phyloP scores from a whole-genome alignment of 2,797 vertebrate species.

The Coccyzus lansbergi region DNA sequence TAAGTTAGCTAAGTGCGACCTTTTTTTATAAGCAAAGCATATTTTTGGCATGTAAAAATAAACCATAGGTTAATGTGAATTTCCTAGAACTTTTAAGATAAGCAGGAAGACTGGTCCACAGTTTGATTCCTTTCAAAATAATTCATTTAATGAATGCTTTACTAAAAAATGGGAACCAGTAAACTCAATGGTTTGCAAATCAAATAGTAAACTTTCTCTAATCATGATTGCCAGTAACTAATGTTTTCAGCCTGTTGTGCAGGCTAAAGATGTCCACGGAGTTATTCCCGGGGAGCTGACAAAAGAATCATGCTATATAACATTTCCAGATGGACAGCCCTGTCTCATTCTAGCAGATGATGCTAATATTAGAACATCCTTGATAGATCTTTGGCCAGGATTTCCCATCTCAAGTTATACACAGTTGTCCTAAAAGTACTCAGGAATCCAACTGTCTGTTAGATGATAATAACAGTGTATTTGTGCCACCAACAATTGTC shows the following conservation, averaged over 20 bases:
- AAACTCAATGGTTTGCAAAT: not conserved
- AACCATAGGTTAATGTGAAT: not conserved
- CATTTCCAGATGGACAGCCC: conserved; percentile 37
- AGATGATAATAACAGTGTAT: accelerated
- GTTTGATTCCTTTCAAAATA: not conserved
- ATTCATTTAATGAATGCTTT: not conserved
- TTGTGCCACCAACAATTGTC: not conserved
- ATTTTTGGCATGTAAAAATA: not conserved
- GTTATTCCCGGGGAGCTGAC: not conserved
- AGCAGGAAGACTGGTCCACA: not conserved
- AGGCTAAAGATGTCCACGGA: not conserved
- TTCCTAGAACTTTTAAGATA: not conserved
- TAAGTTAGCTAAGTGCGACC: not conserved
- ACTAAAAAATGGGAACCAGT: not conserved
- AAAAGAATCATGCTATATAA: not conserved
- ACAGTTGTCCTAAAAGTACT: not conserved
- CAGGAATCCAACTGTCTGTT: not conserved
- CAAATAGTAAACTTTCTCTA: not conserved
- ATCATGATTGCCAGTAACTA: not conserved
- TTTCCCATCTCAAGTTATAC: not conserved
- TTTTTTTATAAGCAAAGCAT: not conserved
- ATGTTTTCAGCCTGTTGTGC: not conserved
- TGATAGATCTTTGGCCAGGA: not conserved
- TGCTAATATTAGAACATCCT: conserved; percentile 45
- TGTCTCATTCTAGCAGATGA: not conserved